Evolutionary conservation across 2,888 invertebrate genomes (phyloP).

Genomic region (Megaustenia siamemsis): DNA sequence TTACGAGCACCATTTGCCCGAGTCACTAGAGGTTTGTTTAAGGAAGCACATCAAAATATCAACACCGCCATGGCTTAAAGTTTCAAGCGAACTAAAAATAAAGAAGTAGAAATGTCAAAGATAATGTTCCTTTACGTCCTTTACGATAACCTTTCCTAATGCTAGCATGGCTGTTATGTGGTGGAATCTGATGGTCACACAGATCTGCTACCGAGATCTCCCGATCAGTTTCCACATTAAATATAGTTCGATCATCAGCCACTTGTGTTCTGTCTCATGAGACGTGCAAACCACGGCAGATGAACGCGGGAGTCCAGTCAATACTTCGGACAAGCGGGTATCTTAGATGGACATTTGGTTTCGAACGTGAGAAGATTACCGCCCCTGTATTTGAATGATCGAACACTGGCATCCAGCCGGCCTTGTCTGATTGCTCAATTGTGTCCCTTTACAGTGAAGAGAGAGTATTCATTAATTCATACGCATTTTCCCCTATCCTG

Average conservation of each 20-base stretch:
- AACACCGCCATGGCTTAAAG: too few species aligned
- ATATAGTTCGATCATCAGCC: background rate
- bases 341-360: background rate
- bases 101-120: too few species aligned
- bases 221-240: background rate
- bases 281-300: background rate
- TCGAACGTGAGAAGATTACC: constrained; percentile 8
- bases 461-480: background rate
- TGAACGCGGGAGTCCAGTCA: background rate
- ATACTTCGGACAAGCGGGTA: background rate
- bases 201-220: background rate
- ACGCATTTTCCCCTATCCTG: background rate
- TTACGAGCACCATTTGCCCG: too few species aligned
- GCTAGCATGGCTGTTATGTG: too few species aligned
- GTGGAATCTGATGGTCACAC: too few species aligned
- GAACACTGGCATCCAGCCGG: background rate
- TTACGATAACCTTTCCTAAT: too few species aligned
- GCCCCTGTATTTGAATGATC: background rate
- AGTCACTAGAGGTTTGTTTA: too few species aligned
- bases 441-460: background rate
- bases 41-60: too few species aligned
- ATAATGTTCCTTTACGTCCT: too few species aligned
- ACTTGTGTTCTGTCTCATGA: background rate
- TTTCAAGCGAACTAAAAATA: too few species aligned
- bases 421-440: background rate